Conservation (phyloP, 2,888 invertebrate genomes). For the Plebejus melissa region DNA sequence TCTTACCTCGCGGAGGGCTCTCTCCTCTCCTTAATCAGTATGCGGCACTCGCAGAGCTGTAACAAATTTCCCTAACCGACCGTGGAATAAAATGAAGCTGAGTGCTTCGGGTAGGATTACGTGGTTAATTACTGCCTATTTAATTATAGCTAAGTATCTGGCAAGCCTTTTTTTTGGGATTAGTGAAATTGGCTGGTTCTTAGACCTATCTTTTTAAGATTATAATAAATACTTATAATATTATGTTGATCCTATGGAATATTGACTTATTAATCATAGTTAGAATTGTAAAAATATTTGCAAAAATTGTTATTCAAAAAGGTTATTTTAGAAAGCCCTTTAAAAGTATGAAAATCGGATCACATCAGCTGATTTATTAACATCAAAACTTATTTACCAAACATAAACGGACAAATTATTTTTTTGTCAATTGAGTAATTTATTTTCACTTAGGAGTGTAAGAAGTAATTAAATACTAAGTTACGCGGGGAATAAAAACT, state of each 20-base stretch:
- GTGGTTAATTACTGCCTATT: not conserved
- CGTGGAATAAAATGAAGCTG: constrained; percentile 29
- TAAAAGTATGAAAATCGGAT: too few species aligned
- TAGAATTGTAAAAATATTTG: too few species aligned
- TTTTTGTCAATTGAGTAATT: not conserved
- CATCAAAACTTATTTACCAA: not conserved
- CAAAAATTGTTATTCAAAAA: too few species aligned
- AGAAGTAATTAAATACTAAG: not conserved
- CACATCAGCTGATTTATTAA: too few species aligned
- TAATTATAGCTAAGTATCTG: not conserved
- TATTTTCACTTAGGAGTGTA: not conserved
- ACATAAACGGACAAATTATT: not conserved
- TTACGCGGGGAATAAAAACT: constrained; percentile 1
- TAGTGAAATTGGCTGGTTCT: not conserved
- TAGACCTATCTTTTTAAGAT: not conserved
- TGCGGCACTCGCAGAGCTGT: constrained; percentile 31
- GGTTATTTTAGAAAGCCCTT: too few species aligned
- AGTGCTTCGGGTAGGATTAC: not conserved
- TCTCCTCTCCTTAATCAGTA: constrained; percentile 37
- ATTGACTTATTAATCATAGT: too few species aligned
- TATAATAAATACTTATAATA: too few species aligned
- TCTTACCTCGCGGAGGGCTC: constrained; percentile 17
- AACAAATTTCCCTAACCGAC: constrained; percentile 33
- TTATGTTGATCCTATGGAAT: too few species aligned
- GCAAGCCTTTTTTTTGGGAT: not conserved